Conservation (phyloP, 1,140 invertebrate genomes). For the Formica exsecta region DNA sequence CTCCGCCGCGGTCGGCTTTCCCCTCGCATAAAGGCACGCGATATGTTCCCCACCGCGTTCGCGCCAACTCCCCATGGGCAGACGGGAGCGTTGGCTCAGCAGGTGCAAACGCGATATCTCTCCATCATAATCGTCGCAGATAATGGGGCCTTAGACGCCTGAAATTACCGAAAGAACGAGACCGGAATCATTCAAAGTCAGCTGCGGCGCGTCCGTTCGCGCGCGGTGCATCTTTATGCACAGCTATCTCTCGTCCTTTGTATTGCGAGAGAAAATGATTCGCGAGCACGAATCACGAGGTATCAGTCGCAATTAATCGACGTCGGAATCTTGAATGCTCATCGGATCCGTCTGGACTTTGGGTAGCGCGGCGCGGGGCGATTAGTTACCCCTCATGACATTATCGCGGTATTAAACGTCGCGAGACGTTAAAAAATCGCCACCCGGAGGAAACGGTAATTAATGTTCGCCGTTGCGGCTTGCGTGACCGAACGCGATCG, state of each 20-base stretch:
- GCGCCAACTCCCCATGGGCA: conserved; percentile 59
- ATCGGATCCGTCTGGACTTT: conserved; percentile 35
- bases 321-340: conserved; percentile 70
- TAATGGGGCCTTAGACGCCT: conserved; percentile 75
- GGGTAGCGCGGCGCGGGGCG: conserved; percentile 24
- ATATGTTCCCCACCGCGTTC: conserved; percentile 66
- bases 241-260: conserved; percentile 38
- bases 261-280: conserved; percentile 59
- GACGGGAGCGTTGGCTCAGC: conserved; percentile 57
- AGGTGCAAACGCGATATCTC: conserved; percentile 72
- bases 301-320: conserved; percentile 69
- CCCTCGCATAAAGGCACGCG: conserved; percentile 68
- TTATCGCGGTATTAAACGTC: conserved; percentile 45
- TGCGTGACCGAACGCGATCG: conserved; percentile 32
- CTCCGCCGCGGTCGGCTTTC: conserved; percentile 39
- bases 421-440: conserved; percentile 32
- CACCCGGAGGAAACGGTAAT: conserved; percentile 28
- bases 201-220: conserved; percentile 40
- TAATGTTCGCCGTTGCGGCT: conserved; percentile 36
- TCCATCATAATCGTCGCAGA: conserved; percentile 73
- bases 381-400: conserved; percentile 46
- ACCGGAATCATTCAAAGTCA: conserved; percentile 73
- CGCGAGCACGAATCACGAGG: conserved; percentile 53
- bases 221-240: conserved; percentile 38
- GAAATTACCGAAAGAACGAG: conserved; percentile 74